phyloP scores from a whole-genome alignment of 2,797 vertebrate species.

The Schizothorax lantsangensis region DNA sequence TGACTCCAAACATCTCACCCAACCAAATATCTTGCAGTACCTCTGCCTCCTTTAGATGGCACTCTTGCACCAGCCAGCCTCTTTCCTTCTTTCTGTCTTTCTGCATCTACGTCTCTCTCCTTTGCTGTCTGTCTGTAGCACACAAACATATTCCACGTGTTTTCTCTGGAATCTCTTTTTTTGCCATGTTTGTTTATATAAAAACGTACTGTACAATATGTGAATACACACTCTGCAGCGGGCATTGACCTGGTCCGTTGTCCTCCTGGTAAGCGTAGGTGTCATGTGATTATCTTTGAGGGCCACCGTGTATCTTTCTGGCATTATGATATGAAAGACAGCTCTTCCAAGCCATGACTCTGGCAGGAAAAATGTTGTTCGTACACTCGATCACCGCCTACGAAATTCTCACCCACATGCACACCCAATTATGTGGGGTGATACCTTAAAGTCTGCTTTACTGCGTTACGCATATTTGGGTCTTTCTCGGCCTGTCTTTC shows the following conservation, averaged over 20 bases:
- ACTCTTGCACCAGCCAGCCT: conserved; percentile 58
- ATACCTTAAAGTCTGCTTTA: conserved; percentile 24
- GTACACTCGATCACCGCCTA: conserved; percentile 28
- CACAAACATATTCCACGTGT: conserved; percentile 35
- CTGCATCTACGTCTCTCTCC: background rate
- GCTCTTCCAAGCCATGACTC: conserved; percentile 20
- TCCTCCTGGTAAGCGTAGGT: conserved; percentile 26
- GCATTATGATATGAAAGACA: conserved; percentile 31
- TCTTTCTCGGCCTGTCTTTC: conserved; percentile 2
- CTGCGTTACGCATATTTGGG: background rate
- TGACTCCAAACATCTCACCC: background rate
- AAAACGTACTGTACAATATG: background rate
- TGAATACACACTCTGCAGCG: background rate
- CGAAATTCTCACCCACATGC: conserved; percentile 35
- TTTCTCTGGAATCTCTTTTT: conserved; percentile 32
- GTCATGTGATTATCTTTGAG: conserved; percentile 33
- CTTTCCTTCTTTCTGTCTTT: background rate
- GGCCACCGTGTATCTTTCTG: conserved; percentile 23
- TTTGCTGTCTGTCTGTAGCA: conserved; percentile 9
- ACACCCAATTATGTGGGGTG: conserved; percentile 5
- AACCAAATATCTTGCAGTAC: conserved; percentile 6
- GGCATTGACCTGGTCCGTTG: conserved; percentile 31
- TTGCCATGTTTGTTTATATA: conserved; percentile 33
- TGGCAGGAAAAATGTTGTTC: conserved; percentile 37
- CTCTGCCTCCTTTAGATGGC: conserved; percentile 55